Evolutionary conservation across 2,797 vertebrate genomes (phyloP), one percentile per base, ranked within the genome.

Genomic region (Borostomias antarcticus): DNA sequence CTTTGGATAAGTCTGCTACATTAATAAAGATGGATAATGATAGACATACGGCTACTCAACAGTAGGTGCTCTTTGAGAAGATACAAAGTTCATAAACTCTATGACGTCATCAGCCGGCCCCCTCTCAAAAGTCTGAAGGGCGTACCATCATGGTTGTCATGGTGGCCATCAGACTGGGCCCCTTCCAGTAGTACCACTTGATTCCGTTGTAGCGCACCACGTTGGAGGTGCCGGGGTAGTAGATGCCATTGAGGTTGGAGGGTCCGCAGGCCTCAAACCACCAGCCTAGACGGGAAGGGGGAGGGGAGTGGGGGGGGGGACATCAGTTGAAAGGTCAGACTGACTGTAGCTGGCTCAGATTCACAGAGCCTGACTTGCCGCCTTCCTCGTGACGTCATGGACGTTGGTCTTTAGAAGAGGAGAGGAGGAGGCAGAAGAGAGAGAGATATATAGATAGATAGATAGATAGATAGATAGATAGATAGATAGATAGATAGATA

Each of bases 121-220:
- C 11, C 11, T 26, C 26, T 91, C 75, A 91, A 78, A 94, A 93
- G 67, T 89, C 89, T 29, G 82, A 71, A 0, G 93, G 92, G 2
- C 93, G 91, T 67, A 95, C 88, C 93, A 94, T 93, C 94, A 94
- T 94, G 43, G 88, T 89, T 1, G 92, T 89, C 85, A 73, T 80
- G 47, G 86, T 91, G 26, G 90, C 84, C 66, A 88, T 90, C 66
- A 93, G 80, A 74, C 88, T 92, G 0, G 93, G 93, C 5, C 93
- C 93, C 69, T 94, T 95, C 94, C 93, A 95, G 32, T 94, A 94
- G 79, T 94, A 94, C 93, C 94, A 95, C 80, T 95, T 94, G 26
- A 95, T 93, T 32, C 93, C 90, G 7, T 93, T 95, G 87, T 93
- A 94, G 67, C 89, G 92, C 43, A 92, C 79, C 26, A 86, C 85